A percentile compares a stretch with the other conserved stretches of the same genome.
These are phyloP conservation scores for Ryuthela nishihirai DNA, from an alignment of 2,888 invertebrate species.

Conservation along the genomic window DNA sequence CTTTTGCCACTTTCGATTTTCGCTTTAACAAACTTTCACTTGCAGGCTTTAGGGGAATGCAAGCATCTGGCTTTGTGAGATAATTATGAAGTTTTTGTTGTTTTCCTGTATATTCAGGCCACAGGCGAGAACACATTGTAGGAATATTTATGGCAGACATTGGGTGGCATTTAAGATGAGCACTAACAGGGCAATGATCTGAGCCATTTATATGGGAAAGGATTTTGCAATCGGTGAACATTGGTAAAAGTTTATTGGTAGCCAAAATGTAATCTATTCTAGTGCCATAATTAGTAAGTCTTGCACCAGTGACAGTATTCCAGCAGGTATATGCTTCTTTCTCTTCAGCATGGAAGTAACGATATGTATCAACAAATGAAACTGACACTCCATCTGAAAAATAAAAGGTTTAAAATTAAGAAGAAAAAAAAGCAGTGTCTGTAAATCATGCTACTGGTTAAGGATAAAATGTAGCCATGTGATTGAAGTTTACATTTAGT, in stretches of 20 bases:
- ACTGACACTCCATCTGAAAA: slow-evolving; percentile 7
- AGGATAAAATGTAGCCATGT: no score
- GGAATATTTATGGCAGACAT: slow-evolving; percentile 47
- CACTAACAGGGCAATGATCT: slow-evolving; percentile 56
- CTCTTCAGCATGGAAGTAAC: slow-evolving; percentile 51
- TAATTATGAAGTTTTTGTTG: slow-evolving; percentile 46
- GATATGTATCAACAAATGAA: slow-evolving; percentile 51
- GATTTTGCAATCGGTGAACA: slow-evolving; percentile 46
- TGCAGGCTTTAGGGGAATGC: not conserved
- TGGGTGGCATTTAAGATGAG: slow-evolving; percentile 45
- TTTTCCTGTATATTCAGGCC: slow-evolving; percentile 54
- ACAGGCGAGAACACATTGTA: slow-evolving; percentile 51
- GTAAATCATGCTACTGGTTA: no score
- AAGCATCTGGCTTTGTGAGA: slow-evolving; percentile 35
- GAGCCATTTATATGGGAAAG: slow-evolving; percentile 51
- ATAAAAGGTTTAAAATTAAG: not conserved
- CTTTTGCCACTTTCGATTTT: not conserved
- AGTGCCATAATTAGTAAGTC: slow-evolving; percentile 55
- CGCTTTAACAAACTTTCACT: not conserved
- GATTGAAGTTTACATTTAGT: no score
- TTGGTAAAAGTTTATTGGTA: slow-evolving; percentile 45
- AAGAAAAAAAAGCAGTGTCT: not conserved
- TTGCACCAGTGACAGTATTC: slow-evolving; percentile 52
- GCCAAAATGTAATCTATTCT: slow-evolving; percentile 56
- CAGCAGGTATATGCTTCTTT: slow-evolving; percentile 55